Evolutionary conservation across 2,113 vertebrate genomes (phyloP), one percentile per base, ranked within the genome.

Genomic region (Oreochromis spilurus): DNA sequence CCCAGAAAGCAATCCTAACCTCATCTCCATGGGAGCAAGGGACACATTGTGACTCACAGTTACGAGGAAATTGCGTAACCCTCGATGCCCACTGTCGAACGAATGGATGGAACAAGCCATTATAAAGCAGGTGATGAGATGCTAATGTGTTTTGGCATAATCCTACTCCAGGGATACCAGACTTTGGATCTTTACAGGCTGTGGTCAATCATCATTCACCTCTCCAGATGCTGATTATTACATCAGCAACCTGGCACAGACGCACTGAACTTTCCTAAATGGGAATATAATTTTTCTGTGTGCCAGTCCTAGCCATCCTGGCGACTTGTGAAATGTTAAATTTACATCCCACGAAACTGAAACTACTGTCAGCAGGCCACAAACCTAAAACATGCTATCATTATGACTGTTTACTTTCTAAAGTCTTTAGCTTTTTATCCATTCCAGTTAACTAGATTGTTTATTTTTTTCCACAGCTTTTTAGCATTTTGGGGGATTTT

Each of bases 11-110:
- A 13, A 5, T 34, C 19, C 29, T 26, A 17, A 19, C 65, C 34
- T 43, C 36, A 9, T 75, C 17, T 55, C 9, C 8, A 36, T 19
- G 24, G 48, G 26, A 81, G 57, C 79, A 24, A 58, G n/a, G 45
- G 43, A 31, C 83, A 80, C 40, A 40, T 14, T 31, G 84, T 93
- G 93, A 95, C 83, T 94, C 91, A 95, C 53, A 86, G 65, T 93
- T 91, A 92, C 55, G 6, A 85, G 91, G 92, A 92, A 83, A 31
- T 31, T 29, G 1, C 2, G 13, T 58, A 81, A 9, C 81, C 9
- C 31, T 53, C 7, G 19, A 55, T 36, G 72, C 87, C 82, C 6
- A n/a, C 40, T 62, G 79, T 82, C 88, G 45, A 91, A 85, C 67
- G 34, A 84, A 12, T 52, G 85, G 87, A 85, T 91, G 83, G 90